Evolutionary conservation across 2,888 invertebrate species (phyloP), one percentile per base, ranked within the genome.

Genomic region (Helobdella robusta): DNA sequence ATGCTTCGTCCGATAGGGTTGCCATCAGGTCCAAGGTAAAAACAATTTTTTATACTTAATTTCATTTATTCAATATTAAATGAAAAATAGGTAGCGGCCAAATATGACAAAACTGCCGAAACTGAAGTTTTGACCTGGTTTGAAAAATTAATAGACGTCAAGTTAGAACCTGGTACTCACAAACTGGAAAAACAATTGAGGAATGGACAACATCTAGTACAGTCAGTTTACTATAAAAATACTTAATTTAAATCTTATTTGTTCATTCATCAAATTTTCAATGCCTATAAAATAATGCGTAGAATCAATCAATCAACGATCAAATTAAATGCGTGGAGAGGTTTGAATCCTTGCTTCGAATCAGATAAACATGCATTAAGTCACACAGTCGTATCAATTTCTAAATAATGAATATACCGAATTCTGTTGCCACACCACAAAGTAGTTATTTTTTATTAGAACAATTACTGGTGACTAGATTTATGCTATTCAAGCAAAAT

Each of bases 121-220:
- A 50, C 34, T 2, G 62, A 62, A n/a, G 62, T 62, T 32, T 50
- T 62, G 18, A 18, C 5, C 2, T 62, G 62, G 62, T 46, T 62
- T 32, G 25, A 62, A 30, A 23, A 48, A 50, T 50, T 62, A 20
- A 28, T 46, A 18, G 62, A 30, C 11, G 32, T 62, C 11, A 20
- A 62, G 32, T 50, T 62, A 6, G 50, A 62, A 50, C 32, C 62
- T n/a, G 62, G 62, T 28, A 32, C 50, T 30, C 46, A 62, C 23
- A 62, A 62, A 32, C 44, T 62, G 6, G 62, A 28, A 20, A 62
- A 46, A 50, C 62, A 62, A 46, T n/a, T 62, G 46, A 62, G 50
- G 44, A 62, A 50, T 44, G 62, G 62, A 50, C 62, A 62, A 62
- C 20, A 32, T 8, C 34, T 62, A 46, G 62, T 62, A 25, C 48